phyloP scores from a whole-genome alignment of 2,113 vertebrate species.

The Fulmarus glacialis region DNA sequence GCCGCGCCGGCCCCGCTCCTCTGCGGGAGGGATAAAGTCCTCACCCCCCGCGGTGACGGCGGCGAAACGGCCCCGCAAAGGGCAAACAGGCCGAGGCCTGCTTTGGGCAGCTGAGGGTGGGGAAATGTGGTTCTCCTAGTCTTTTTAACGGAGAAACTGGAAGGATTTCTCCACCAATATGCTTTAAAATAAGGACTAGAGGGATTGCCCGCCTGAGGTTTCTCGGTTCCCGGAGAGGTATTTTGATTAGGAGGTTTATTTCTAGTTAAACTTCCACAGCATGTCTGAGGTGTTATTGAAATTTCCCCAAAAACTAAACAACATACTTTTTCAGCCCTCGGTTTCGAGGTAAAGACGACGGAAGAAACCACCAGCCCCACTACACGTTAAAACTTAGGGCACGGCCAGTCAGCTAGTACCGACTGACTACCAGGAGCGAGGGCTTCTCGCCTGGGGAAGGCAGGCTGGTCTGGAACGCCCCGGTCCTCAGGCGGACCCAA shows the following conservation, averaged over 20 bases:
- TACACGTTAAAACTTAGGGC: rapidly evolving
- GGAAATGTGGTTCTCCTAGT: neutral
- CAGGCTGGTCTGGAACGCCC: neutral
- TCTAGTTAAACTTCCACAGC: neutral
- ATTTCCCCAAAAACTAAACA: neutral
- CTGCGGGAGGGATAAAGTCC: too few relatives aligned
- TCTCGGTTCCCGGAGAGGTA: neutral
- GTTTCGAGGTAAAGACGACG: neutral
- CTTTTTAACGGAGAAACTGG: neutral
- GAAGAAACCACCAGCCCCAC: neutral
- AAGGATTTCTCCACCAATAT: neutral
- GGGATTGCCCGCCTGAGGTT: neutral
- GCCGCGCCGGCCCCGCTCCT: neutral
- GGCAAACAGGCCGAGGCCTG: neutral
- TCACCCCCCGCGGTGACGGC: neutral
- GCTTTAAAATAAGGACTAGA: neutral
- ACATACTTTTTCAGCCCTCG: neutral
- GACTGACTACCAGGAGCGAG: neutral
- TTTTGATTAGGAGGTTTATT: neutral
- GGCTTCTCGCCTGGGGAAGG: neutral
- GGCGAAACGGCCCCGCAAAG: neutral
- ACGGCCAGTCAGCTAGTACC: neutral
- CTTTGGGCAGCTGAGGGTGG: neutral
- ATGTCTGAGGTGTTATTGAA: neutral
- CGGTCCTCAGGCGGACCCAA: rapidly evolving